Evolutionary conservation across 2,797 vertebrate species (phyloP).

Genomic region (Cyprinodon diabolis): DNA sequence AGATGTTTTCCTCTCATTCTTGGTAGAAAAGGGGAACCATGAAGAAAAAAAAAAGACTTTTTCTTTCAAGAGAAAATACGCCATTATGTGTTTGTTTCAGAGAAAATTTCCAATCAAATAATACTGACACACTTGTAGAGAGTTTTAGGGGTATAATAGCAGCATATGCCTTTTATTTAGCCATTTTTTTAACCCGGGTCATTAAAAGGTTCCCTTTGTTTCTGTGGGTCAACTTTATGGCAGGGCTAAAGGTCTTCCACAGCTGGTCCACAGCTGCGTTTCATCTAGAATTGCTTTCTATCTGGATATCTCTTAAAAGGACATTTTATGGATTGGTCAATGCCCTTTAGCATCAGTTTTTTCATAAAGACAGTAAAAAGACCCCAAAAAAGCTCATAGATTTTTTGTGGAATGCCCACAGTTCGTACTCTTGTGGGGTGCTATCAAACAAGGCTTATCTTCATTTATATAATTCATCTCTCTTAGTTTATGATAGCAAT

Average conservation of each 20-base stretch:
- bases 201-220: constrained; percentile 66
- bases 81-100: constrained; percentile 52
- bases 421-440: constrained; percentile 4
- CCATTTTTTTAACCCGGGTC: constrained; percentile 47
- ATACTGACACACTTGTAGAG: constrained; percentile 48
- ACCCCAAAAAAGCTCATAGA: background rate
- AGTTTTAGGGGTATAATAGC: constrained; percentile 49
- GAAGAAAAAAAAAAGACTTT: constrained; percentile 70
- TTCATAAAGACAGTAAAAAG: constrained; percentile 22
- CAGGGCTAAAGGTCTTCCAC: constrained; percentile 62
- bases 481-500: background rate
- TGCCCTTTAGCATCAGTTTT: constrained; percentile 17
- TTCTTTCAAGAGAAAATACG: constrained; percentile 76
- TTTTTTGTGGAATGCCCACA: background rate
- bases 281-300: constrained; percentile 48
- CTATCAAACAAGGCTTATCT: background rate
- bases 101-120: constrained; percentile 59
- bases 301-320: constrained; percentile 32
- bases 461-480: background rate
- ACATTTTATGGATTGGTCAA: constrained; percentile 37
- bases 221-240: constrained; percentile 51
- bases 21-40: constrained; percentile 69
- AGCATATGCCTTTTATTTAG: constrained; percentile 23
- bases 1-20: constrained; percentile 83
- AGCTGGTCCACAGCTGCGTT: constrained; percentile 64